These are phyloP conservation scores for Sylvilagus bachmani DNA, from an alignment of 2,113 vertebrate species.

Conservation along the genomic window DNA sequence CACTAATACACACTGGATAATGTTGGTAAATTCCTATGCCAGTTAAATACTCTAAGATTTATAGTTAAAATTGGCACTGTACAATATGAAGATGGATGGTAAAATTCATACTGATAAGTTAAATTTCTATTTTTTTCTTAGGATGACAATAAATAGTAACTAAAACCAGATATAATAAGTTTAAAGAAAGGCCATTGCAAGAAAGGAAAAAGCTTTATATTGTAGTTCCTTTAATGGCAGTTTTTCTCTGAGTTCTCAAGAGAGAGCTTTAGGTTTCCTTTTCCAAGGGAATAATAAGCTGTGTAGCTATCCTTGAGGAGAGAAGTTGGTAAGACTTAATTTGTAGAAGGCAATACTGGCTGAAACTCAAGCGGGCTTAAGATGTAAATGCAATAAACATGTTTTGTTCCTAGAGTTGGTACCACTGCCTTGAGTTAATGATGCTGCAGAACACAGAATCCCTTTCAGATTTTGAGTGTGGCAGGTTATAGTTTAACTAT, in stretches of 20 bases:
- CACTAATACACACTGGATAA: neutral
- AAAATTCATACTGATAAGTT: neutral
- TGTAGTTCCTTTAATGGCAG: neutral
- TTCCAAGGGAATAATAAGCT: neutral
- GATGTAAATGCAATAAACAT: neutral
- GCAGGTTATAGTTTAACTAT: neutral
- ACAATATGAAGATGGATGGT: neutral
- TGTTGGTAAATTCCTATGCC: neutral
- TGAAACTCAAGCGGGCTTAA: neutral
- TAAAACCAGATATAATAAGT: neutral
- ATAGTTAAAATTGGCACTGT: neutral
- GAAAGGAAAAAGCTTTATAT: neutral
- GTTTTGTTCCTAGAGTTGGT: neutral
- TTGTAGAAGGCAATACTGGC: neutral
- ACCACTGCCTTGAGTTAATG: neutral
- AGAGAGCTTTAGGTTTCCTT: neutral
- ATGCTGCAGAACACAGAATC: neutral
- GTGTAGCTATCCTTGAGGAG: neutral
- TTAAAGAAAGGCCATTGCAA: neutral
- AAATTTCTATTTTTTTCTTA: neutral
- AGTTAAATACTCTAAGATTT: neutral
- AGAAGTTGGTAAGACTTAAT: neutral
- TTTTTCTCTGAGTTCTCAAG: neutral
- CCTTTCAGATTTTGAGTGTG: neutral
- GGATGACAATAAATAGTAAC: neutral